Conservation (phyloP, 92 coral and sea anemone genomes). For the Pocillopora meandrina region DNA sequence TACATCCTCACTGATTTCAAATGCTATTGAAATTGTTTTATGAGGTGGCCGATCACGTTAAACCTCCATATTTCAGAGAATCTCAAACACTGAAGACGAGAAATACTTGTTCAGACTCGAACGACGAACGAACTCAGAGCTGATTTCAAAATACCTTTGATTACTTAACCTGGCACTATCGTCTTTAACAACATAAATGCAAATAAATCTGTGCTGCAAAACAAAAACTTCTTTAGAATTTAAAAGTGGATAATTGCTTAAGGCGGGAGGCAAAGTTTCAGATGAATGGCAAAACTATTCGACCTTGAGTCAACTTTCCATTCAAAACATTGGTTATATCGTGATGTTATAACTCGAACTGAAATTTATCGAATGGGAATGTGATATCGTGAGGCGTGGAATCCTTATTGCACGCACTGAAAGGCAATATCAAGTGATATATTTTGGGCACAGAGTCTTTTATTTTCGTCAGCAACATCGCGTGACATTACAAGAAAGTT, state of each 20-base stretch:
- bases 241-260: slow-evolving; percentile 21
- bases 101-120: too few species aligned
- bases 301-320: too few species aligned
- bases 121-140: too few species aligned
- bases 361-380: not conserved
- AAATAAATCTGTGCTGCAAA: not conserved
- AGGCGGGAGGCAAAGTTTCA: not conserved
- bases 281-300: not conserved
- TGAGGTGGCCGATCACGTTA: too few species aligned
- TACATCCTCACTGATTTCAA: too few species aligned
- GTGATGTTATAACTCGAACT: not conserved
- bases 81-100: too few species aligned
- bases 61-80: too few species aligned
- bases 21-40: too few species aligned
- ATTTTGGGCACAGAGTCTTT: slow-evolving; percentile 2
- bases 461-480: slow-evolving; percentile 25
- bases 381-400: not conserved
- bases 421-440: slow-evolving; percentile 7
- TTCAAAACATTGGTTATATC: not conserved
- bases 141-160: not conserved
- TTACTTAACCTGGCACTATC: not conserved
- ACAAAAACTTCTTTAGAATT: not conserved
- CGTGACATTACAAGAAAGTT: slow-evolving; percentile 8
- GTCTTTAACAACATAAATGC: not conserved
- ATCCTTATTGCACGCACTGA: not conserved